Evolutionary conservation across 2,888 invertebrate genomes (phyloP), one percentile per base, ranked within the genome.

Genomic region (Coleophora flavipennella): DNA sequence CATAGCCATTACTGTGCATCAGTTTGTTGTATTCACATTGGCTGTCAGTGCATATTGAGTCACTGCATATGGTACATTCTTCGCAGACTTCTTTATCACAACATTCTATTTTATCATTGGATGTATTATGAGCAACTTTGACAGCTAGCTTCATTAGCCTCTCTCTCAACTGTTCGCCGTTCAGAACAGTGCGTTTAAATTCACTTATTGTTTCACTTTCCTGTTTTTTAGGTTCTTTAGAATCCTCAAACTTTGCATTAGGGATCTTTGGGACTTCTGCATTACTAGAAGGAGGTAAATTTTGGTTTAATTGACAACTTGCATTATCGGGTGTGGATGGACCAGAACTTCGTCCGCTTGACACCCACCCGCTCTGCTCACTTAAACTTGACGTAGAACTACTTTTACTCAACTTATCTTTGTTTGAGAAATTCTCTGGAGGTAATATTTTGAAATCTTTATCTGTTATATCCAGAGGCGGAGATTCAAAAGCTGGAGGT

Each of bases 331-430:
- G 89, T 38, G 88, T 86, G 0, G 89, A 89, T n/a, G 86, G 86
- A 13, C 86, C 87, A 37, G 90, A 89, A 58, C 89, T 90, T 33
- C 88, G 85, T 33, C 91, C 89, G 55, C 93, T 94, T 26, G 93
- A 93, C 1, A 94, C 93, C 94, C 94, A 95, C 1, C 94, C 94
- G 59, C 94, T 94, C 69, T 93, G 92, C 68, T 94, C 94, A 56
- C 93, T 94, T 44, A 91, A 73, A 42, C 90, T 89, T 11, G 90
- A 89, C 0, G 90, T 90, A 8, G 90, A 89, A 51, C 78, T 86
- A 41, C 86, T 87, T 58, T 70, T 71, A 42, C 70, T 75, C 26
- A 55, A 56, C 53, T 80, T 81, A 28, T 83, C 77, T 60, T 81
- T 83, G 46, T 77, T 81, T 6, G 74, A 65, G 51, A 85, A 85